A percentile compares a stretch with the other conserved stretches of the same genome.
Conservation (phyloP, 2,113 vertebrate genomes). For the Gavia stellata region DNA sequence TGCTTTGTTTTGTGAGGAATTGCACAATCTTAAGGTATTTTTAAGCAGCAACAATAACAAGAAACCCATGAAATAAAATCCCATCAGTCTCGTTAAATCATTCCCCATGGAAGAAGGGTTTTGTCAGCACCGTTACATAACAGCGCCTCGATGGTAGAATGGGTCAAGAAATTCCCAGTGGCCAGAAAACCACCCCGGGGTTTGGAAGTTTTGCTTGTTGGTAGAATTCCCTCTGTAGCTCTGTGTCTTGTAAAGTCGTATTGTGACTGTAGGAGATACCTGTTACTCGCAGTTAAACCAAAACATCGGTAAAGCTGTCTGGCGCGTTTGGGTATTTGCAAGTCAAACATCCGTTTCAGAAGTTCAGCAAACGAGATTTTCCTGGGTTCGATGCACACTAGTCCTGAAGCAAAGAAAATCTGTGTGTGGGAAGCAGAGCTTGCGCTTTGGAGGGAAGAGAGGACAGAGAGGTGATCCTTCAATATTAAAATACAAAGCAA, state of each 20-base stretch:
- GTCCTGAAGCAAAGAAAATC: neutral
- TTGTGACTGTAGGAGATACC: neutral
- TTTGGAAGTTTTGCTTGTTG: neutral
- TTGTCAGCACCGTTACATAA: neutral
- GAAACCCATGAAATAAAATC: neutral
- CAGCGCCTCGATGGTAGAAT: neutral
- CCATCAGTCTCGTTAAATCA: rapidly evolving
- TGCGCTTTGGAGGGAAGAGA: neutral
- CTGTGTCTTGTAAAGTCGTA: rapidly evolving
- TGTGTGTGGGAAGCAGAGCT: neutral
- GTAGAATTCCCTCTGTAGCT: neutral
- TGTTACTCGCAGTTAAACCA: neutral
- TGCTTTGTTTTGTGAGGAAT: neutral
- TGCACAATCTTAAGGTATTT: neutral
- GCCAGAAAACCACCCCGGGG: neutral
- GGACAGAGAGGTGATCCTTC: neutral
- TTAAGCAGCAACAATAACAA: neutral
- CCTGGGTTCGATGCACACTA: rapidly evolving
- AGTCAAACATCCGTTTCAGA: neutral
- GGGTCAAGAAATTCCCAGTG: neutral
- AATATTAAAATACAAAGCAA: neutral
- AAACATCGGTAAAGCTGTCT: neutral
- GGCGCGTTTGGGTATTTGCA: rapidly evolving
- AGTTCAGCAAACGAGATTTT: neutral
- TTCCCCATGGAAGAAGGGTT: neutral